Conservation (phyloP, 2,888 invertebrate genomes). For the Eristalis arbustorum region DNA sequence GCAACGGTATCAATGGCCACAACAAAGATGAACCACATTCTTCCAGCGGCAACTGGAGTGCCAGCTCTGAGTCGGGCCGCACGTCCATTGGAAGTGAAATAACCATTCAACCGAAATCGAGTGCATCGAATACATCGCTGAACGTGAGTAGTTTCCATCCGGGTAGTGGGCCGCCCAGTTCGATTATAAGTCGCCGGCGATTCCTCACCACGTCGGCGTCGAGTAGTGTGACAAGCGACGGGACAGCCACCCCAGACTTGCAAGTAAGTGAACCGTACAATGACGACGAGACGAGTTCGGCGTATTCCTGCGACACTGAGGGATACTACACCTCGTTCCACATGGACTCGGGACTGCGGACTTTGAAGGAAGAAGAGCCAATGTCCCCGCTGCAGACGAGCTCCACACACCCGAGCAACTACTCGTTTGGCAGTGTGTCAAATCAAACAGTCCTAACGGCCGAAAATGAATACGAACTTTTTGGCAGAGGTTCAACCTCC, state of each 20-base stretch:
- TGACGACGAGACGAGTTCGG: conserved; percentile 94
- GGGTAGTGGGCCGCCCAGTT: conserved; percentile 84
- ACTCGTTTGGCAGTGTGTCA: conserved; percentile 85
- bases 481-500: conserved; percentile 94
- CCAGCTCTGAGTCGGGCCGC: conserved; percentile 93
- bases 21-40: conserved; percentile 91
- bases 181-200: conserved; percentile 85
- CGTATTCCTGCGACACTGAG: conserved; percentile 97
- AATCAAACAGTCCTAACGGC: conserved; percentile 87
- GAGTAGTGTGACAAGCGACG: conserved; percentile 91
- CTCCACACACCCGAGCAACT: conserved; percentile 84
- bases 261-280: conserved; percentile 85
- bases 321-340: conserved; percentile 99
- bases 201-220: conserved; percentile 89
- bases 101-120: conserved; percentile 86
- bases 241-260: conserved; percentile 91
- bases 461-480: conserved; percentile 94
- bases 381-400: conserved; percentile 88
- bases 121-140: conserved; percentile 86
- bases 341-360: conserved; percentile 95
- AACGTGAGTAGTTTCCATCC: conserved; percentile 82
- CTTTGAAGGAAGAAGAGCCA: conserved; percentile 89
- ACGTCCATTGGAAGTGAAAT: conserved; percentile 93
- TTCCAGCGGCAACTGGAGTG: conserved; percentile 97
- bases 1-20: conserved; percentile 82